These are phyloP conservation scores for Lepus americanus DNA, from an alignment of 2,113 vertebrate genomes.

Conservation along the genomic window DNA sequence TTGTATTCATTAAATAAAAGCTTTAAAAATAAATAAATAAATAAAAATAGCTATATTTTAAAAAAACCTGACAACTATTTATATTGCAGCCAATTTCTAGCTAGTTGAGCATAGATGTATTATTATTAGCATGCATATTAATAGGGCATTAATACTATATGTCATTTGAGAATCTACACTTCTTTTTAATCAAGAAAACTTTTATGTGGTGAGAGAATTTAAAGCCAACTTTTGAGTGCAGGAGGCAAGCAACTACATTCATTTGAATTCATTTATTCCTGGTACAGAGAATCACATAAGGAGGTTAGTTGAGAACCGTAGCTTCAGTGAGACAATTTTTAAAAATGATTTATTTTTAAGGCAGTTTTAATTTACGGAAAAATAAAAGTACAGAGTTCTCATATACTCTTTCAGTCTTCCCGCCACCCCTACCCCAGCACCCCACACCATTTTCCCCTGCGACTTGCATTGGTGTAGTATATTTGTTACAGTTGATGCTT, in stretches of 20 bases:
- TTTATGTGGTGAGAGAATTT: background rate
- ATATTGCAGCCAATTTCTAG: conserved; percentile 8
- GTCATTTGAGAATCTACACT: background rate
- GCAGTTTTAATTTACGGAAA: background rate
- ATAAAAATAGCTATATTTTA: background rate
- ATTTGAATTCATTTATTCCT: conserved; percentile 35
- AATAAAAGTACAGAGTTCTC: background rate
- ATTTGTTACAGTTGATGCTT: background rate
- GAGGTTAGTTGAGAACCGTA: background rate
- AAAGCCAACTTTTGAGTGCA: background rate
- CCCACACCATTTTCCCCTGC: background rate
- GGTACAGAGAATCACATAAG: background rate
- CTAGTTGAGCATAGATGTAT: background rate
- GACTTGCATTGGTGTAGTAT: background rate
- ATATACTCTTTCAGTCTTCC: background rate
- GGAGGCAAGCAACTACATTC: background rate
- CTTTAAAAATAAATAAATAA: too few relatives aligned
- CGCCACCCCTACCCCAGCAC: background rate
- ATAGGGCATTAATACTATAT: background rate
- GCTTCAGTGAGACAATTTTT: background rate
- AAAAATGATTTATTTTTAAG: background rate
- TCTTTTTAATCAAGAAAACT: conserved; percentile 26
- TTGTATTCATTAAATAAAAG: too few relatives aligned
- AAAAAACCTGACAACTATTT: background rate
- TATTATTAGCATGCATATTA: conserved; percentile 43